A percentile compares a stretch with the other conserved stretches of the same genome.
Evolutionary conservation across 2,113 vertebrate genomes (phyloP).

Genomic region (Callipepla californica): DNA sequence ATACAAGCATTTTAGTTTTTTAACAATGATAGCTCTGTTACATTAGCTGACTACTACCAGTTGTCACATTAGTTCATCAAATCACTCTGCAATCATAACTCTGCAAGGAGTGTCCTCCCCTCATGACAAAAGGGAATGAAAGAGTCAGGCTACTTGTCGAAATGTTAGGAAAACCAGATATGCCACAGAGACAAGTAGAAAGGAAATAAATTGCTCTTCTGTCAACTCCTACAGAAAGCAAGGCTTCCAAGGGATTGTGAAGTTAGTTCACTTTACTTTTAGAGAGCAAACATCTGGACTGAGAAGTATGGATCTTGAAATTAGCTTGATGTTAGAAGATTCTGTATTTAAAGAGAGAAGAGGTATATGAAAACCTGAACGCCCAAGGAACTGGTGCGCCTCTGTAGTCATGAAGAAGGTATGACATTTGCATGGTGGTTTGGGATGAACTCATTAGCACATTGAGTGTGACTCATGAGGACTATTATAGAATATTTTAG

Average conservation of each 20-base stretch:
- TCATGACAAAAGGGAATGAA: background rate
- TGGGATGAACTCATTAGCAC: background rate
- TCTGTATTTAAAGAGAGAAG: background rate
- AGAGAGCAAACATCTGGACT: background rate
- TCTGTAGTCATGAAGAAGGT: background rate
- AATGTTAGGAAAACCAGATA: background rate
- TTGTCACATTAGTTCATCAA: background rate
- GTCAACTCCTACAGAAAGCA: background rate
- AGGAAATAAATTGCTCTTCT: background rate
- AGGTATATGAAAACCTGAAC: background rate
- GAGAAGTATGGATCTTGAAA: background rate
- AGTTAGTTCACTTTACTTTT: background rate
- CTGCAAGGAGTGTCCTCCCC: background rate
- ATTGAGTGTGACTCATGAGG: background rate
- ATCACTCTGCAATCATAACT: background rate
- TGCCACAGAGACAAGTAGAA: fast-evolving
- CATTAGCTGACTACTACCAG: background rate
- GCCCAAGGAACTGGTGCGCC: background rate
- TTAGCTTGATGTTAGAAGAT: background rate
- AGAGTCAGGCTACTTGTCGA: background rate
- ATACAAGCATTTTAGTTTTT: background rate
- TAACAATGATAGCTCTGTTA: background rate
- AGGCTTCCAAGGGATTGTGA: background rate
- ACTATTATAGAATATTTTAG: background rate
- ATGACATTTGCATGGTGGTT: background rate